Base-by-base conservation (phyloP, 2,797 vertebrate genomes). In the Halcyon smyrnensis region DNA sequence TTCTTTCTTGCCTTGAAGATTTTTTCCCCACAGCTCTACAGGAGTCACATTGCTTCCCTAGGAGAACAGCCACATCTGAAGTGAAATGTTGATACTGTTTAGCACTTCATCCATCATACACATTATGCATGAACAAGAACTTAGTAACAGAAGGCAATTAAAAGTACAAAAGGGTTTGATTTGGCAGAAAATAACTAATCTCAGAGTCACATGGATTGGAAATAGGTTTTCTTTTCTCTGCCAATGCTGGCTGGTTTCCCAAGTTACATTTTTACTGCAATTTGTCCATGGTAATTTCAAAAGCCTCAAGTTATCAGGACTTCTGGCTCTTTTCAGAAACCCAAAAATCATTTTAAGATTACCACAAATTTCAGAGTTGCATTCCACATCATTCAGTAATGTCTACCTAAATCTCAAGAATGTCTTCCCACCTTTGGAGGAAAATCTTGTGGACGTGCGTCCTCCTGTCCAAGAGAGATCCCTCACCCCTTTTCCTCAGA, bases 141-240 rank as follows among this genome's bases (percentile, higher is more conserved):
- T 85, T 91, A 91, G 65, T n/a, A 95, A 78, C 34, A 57, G 41
- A 94, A 90, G 39, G 89, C 91, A 97, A 95, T 96, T 96, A 96
- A 96, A 97, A 87, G 24, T 89, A 64, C 70, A 90, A 80, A 92
- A 89, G 69, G 9, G 60, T 81, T 73, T 81, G 51, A 92, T 81
- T 19, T 89, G 65, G 73, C 73, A 93, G 76, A 94, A 71, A 64
- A 80, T 1, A 78, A 91, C 91, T 95, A 96, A 93, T 96, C 73
- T 25, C 71, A 34, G 30, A 81, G 82, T 96, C 94, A 91, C 89
- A 81, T 88, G 82, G 34, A n/a, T 76, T 91, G 91, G 89, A 95
- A 93, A 59, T 39, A 84, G 36, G 19, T 79, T 36, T 73, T 84
- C 25, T 89, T 95, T 91, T 86, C 85, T 76, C 62, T 92, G 92